Evolutionary conservation across 2,797 vertebrate genomes (phyloP).

Genomic region (Leontocebus nigricollis): DNA sequence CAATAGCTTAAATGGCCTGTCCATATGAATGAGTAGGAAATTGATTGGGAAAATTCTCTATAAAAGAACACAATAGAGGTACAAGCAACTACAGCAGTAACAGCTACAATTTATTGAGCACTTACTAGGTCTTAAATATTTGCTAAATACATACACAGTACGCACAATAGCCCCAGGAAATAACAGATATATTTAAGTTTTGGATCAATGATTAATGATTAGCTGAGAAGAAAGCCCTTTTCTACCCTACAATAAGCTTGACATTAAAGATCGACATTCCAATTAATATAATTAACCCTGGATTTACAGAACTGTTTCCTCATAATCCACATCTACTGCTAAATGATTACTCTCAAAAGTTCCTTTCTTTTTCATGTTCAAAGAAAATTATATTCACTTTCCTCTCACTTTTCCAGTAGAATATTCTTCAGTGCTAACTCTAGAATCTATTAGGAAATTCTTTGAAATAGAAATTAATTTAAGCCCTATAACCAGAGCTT

Average conservation of each 20-base stretch:
- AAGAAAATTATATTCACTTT: conserved; percentile 84
- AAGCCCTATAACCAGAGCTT: conserved; percentile 77
- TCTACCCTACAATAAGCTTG: conserved; percentile 79
- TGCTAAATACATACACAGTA: conserved; percentile 57
- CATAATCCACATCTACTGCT: conserved; percentile 84
- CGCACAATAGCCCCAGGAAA: conserved; percentile 48
- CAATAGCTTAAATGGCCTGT: background rate
- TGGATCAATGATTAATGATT: conserved; percentile 80
- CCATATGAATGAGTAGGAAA: background rate
- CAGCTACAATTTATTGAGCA: conserved; percentile 74
- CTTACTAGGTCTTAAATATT: conserved; percentile 62
- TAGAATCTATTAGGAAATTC: conserved; percentile 81
- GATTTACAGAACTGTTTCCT: conserved; percentile 85
- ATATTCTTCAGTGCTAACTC: conserved; percentile 87
- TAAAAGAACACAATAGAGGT: conserved; percentile 41
- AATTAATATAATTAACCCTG: conserved; percentile 86
- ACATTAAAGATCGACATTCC: conserved; percentile 81
- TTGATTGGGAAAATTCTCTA: conserved; percentile 15
- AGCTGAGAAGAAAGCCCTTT: conserved; percentile 81
- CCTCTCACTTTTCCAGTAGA: conserved; percentile 84
- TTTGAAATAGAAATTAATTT: conserved; percentile 81
- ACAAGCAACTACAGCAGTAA: conserved; percentile 47
- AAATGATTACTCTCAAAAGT: conserved; percentile 83
- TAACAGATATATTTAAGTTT: conserved; percentile 80
- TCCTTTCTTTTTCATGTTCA: conserved; percentile 83